Conservation (phyloP, 1,140 invertebrate genomes). For the Zophobas morio region DNA sequence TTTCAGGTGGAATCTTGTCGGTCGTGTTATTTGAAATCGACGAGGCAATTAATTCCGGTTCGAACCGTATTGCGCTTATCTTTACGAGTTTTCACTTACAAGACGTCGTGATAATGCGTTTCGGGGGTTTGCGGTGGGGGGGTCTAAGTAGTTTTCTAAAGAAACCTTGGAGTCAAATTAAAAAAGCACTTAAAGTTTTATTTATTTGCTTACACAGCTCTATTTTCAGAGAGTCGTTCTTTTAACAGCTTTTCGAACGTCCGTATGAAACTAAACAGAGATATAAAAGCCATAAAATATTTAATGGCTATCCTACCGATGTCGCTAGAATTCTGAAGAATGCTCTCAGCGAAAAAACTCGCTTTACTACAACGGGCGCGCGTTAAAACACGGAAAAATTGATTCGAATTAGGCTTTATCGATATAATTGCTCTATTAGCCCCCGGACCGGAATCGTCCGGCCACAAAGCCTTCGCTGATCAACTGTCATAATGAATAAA, state of each 20-base stretch:
- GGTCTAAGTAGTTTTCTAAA: constrained; percentile 41
- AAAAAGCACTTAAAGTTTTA: constrained; percentile 49
- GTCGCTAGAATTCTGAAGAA: constrained; percentile 52
- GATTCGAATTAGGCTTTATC: constrained; percentile 42
- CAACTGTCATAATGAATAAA: constrained; percentile 39
- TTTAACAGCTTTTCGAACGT: constrained; percentile 50
- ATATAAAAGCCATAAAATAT: constrained; percentile 54
- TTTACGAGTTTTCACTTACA: constrained; percentile 25
- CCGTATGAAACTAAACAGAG: constrained; percentile 51
- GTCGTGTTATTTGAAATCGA: constrained; percentile 32
- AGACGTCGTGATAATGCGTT: not conserved
- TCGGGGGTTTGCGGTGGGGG: not conserved
- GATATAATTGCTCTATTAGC: constrained; percentile 47
- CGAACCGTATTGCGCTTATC: constrained; percentile 27
- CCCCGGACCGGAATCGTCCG: constrained; percentile 11
- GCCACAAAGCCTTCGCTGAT: constrained; percentile 2
- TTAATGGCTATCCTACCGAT: constrained; percentile 53
- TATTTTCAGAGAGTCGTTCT: constrained; percentile 45
- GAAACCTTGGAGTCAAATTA: constrained; percentile 47
- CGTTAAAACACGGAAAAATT: constrained; percentile 47
- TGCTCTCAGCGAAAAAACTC: constrained; percentile 44
- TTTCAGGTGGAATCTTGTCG: constrained; percentile 12
- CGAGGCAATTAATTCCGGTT: constrained; percentile 16
- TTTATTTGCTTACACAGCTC: constrained; percentile 49
- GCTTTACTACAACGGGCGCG: constrained; percentile 27